Conservation (phyloP, 2,113 vertebrate genomes). For the Leuciscus idus region DNA sequence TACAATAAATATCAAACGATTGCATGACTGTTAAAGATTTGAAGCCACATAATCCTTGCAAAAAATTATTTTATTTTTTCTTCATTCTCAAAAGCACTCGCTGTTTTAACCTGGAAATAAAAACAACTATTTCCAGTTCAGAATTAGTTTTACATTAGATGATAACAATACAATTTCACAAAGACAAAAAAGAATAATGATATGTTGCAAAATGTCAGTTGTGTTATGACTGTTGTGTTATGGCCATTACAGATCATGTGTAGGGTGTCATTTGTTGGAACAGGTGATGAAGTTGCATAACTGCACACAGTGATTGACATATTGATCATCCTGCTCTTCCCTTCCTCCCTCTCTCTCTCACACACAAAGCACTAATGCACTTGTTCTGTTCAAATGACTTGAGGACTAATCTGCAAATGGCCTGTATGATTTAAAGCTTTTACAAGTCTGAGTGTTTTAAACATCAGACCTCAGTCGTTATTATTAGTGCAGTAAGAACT, state of each 20-base stretch:
- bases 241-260: not conserved
- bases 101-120: not conserved
- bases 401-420: constrained; percentile 42
- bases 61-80: too few relatives aligned
- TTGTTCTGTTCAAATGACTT: constrained; percentile 23
- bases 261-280: not conserved
- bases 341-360: not conserved
- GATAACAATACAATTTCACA: not conserved
- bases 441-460: constrained; percentile 24
- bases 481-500: constrained; percentile 25
- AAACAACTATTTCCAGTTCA: not conserved
- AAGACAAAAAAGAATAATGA: not conserved
- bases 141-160: not conserved
- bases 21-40: not conserved
- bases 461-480: not conserved
- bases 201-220: not conserved
- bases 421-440: constrained; percentile 41
- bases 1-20: too few relatives aligned
- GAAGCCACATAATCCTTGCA: not conserved
- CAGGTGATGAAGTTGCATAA: not conserved
- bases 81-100: not conserved
- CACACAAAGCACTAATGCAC: constrained; percentile 26
- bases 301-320: constrained; percentile 1
- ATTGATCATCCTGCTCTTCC: not conserved
- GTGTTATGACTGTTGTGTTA: not conserved